Evolutionary conservation across 2,113 vertebrate species (phyloP), one percentile per base, ranked within the genome.

Genomic region (Rhinogobius similis): DNA sequence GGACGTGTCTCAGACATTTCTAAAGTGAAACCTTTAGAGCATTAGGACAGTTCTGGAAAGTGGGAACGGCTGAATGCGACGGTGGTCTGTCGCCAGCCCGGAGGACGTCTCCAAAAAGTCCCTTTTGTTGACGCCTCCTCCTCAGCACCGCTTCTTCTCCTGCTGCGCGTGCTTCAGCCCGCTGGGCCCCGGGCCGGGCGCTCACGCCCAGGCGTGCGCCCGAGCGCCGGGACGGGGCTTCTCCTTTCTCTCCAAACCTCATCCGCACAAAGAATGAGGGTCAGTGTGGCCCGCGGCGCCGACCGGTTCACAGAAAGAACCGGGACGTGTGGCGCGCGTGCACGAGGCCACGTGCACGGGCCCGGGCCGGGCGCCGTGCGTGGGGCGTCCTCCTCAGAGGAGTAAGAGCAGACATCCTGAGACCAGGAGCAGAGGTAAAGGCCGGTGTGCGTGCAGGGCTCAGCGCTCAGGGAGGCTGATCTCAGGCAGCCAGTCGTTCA

Each of bases 191-290:
- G 29, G 58, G 58, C 27, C 58, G 10, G 58, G 29, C 29, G 16
- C 32, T 3, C 32, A 7, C 32, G 9, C 27, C 27, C 26, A 20
- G 56, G 10, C 14, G 56, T 32, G 24, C 26, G 26, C 88, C 72
- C 86, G 73, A 78, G 76, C 77, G 61, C 70, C 88, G 81, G 66
- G 75, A 80, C 14, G 83, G 58, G 85, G 89, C 92, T 90, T 91
- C 90, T 92, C 90, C 91, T 92, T 90, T 76, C 90, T 92, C 90
- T 92, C 93, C 93, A 93, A 91, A 93, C 92, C 93, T 92, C 93
- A 93, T 93, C 93, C 93, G 83, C 93, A 93, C 91, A 93, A 93
- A 93, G 91, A 93, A 93, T 93, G 92, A 92, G 92, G 91, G 92
- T 89, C 91, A 48, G 88, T 91, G 90, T 85, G 86, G 86, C 89